phyloP scores from a whole-genome alignment of 2,113 vertebrate species.

The Mesoclemmys tuberculata region DNA sequence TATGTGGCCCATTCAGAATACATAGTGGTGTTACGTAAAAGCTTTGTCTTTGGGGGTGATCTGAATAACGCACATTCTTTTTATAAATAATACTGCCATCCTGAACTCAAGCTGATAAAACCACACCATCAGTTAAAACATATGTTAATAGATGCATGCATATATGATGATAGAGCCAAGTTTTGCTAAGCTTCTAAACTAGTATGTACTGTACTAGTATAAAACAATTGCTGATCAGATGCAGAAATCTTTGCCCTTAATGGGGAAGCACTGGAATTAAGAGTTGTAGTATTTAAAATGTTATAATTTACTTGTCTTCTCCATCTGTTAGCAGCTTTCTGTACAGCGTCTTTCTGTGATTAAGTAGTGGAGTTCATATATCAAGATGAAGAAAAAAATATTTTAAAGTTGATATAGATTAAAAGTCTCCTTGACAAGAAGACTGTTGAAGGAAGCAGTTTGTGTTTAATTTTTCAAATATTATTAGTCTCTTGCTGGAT shows the following conservation, averaged over 20 bases:
- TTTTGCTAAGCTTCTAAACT: background rate
- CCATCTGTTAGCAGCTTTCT: background rate
- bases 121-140: background rate
- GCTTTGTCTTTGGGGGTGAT: background rate
- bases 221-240: background rate
- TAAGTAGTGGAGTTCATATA: background rate
- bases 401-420: constrained; percentile 1
- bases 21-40: background rate
- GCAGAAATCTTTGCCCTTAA: background rate
- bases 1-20: background rate
- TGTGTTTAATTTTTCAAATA: background rate
- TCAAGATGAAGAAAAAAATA: background rate
- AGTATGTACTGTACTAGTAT: background rate
- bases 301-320: background rate
- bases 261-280: background rate
- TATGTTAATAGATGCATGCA: background rate
- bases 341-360: background rate
- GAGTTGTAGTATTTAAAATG: background rate
- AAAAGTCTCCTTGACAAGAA: constrained; percentile 8
- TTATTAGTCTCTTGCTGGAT: constrained; percentile 59
- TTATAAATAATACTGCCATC: background rate
- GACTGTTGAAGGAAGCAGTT: constrained; percentile 10
- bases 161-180: background rate
- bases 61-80: background rate
- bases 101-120: background rate